Evolutionary conservation across 92 coral and sea anemone genomes (phyloP).

Genomic region (Palythoa grandiflora): DNA sequence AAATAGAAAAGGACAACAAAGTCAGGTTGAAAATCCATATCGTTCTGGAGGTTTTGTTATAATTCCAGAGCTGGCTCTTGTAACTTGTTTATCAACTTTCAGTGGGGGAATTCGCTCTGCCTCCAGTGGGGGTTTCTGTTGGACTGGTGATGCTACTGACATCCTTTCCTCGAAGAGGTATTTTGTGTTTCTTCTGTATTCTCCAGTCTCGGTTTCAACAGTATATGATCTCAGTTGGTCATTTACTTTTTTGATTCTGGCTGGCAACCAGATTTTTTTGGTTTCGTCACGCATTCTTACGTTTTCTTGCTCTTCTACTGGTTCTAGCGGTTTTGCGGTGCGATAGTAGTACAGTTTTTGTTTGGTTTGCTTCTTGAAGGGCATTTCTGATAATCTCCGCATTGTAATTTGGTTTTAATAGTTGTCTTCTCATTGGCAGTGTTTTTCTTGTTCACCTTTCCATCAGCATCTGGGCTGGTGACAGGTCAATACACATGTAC

Average conservation of each 20-base stretch:
- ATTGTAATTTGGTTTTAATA: constrained; percentile 53
- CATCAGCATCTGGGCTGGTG: constrained; percentile 63
- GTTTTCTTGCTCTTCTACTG: constrained; percentile 52
- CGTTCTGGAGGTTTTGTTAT: constrained; percentile 23
- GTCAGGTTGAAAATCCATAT: constrained; percentile 41
- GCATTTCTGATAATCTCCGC: constrained; percentile 30
- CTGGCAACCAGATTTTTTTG: constrained; percentile 59
- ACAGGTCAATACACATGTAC: constrained; percentile 35
- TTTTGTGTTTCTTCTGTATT: constrained; percentile 48
- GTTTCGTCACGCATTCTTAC: constrained; percentile 43
- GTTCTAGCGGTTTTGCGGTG: constrained; percentile 45
- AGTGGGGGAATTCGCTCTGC: neutral
- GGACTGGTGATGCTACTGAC: neutral
- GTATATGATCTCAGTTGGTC: constrained; percentile 54
- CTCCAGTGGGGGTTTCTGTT: constrained; percentile 10
- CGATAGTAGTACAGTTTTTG: constrained; percentile 48
- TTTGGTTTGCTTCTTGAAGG: constrained; percentile 38
- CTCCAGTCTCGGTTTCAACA: constrained; percentile 38
- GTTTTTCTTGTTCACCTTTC: constrained; percentile 48
- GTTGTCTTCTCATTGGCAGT: constrained; percentile 37
- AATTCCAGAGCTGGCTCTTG: constrained; percentile 26
- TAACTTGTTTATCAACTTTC: neutral
- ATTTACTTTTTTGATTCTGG: constrained; percentile 41
- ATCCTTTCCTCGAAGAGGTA: constrained; percentile 18
- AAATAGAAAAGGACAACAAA: neutral